Conservation (phyloP, 2,888 invertebrate species). For the Sepiola atlantica region DNA sequence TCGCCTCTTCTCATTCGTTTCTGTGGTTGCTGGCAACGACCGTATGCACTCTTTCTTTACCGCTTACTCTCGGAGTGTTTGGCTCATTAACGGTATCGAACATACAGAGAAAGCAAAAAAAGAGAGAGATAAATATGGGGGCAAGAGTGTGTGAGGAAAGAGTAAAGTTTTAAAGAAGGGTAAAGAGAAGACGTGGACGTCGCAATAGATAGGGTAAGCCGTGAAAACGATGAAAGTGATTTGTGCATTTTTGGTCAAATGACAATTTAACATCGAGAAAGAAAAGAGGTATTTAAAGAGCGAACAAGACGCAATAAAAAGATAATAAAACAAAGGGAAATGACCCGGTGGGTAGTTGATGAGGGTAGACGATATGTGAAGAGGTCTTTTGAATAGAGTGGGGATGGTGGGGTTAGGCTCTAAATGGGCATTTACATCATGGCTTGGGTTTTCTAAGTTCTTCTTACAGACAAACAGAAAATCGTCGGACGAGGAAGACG, state of each 20-base stretch:
- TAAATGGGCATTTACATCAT: not conserved
- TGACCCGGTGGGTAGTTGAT: not conserved
- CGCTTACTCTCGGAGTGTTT: not conserved
- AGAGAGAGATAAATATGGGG: not conserved
- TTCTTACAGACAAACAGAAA: not conserved
- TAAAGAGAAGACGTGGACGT: not conserved
- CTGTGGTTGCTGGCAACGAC: not conserved
- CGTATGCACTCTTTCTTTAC: not conserved
- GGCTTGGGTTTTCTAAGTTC: not conserved
- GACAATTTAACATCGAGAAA: not conserved
- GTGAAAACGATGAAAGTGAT: not conserved
- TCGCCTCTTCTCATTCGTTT: not conserved
- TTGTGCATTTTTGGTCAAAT: constrained; percentile 23
- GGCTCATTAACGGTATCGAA: not conserved
- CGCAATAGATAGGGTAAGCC: not conserved
- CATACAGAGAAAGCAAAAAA: not conserved
- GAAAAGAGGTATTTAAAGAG: not conserved
- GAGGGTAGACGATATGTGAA: not conserved
- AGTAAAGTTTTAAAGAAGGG: not conserved
- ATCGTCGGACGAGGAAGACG: not conserved
- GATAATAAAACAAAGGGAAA: not conserved
- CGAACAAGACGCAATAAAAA: not conserved
- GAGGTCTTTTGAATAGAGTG: not conserved
- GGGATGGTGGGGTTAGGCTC: not conserved
- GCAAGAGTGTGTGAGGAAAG: not conserved